phyloP scores from a whole-genome alignment of 1,140 invertebrate species.

The Lepidurus arcticus region DNA sequence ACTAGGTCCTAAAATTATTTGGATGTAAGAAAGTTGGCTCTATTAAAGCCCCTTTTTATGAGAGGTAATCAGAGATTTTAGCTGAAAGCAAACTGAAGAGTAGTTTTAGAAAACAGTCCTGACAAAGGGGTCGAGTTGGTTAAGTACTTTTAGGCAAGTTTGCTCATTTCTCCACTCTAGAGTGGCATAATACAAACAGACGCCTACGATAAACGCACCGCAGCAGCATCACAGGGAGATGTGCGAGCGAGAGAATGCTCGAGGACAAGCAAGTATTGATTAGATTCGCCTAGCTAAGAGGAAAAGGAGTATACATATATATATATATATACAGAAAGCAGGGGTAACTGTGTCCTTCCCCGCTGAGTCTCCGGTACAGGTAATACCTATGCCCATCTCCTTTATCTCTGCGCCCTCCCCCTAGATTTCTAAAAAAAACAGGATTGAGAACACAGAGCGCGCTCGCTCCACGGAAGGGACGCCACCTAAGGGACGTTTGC shows the following conservation, averaged over 20 bases:
- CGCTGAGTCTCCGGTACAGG: background rate
- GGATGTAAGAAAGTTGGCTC: no score
- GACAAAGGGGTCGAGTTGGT: conserved; percentile 1
- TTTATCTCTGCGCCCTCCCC: background rate
- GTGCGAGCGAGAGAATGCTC: background rate
- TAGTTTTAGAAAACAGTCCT: background rate
- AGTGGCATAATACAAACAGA: conserved; percentile 22
- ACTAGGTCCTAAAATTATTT: no score
- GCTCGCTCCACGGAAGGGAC: no score
- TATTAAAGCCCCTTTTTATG: no score
- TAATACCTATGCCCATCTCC: background rate
- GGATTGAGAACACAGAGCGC: no score
- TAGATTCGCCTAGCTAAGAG: background rate
- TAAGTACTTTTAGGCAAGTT: conserved; percentile 5
- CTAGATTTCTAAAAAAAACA: background rate
- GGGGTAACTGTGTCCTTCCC: background rate
- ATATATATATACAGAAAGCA: background rate
- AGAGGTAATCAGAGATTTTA: no score
- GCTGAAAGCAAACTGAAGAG: no score
- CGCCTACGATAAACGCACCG: conserved; percentile 12
- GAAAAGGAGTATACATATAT: background rate
- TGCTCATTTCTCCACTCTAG: conserved; percentile 13
- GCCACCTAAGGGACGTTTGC: no score
- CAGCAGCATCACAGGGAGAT: background rate
- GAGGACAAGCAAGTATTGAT: conserved; percentile 18